Evolutionary conservation across 2,888 invertebrate species (phyloP).

Genomic region (Tetranychus piercei): DNA sequence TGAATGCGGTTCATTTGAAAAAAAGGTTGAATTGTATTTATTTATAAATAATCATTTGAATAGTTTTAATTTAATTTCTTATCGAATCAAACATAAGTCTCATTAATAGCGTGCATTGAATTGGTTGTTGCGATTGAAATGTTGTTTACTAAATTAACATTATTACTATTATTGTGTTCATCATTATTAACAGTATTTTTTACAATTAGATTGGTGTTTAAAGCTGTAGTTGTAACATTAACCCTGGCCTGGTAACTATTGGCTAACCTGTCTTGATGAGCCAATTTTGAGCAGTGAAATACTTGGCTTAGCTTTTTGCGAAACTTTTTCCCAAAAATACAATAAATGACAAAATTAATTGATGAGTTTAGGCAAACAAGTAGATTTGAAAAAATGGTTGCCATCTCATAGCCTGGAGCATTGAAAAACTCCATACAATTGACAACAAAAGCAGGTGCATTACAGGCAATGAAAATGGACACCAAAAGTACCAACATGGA

Average conservation of each 20-base stretch:
- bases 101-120: background rate
- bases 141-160: background rate
- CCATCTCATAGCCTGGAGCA: conserved; percentile 43
- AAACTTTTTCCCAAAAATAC: conserved; percentile 91
- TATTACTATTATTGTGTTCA: background rate
- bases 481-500: conserved; percentile 60
- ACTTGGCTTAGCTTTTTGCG: conserved; percentile 18
- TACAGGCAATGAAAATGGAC: conserved; percentile 79
- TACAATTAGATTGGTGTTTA: background rate
- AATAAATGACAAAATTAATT: conserved; percentile 92
- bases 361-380: conserved; percentile 91
- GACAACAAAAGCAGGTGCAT: conserved; percentile 63
- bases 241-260: background rate
- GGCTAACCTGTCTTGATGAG: background rate
- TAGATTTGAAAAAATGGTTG: conserved; percentile 55
- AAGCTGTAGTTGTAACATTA: background rate
- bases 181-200: background rate
- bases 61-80: background rate
- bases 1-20: too few species aligned
- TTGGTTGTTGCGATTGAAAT: background rate
- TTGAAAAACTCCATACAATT: conserved; percentile 51
- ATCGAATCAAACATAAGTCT: background rate
- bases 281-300: conserved; percentile 10
- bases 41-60: background rate
- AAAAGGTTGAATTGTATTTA: too few species aligned